These are phyloP conservation scores for Phragmatobia fuliginosa DNA, from an alignment of 2,888 invertebrate genomes.

Conservation along the genomic window DNA sequence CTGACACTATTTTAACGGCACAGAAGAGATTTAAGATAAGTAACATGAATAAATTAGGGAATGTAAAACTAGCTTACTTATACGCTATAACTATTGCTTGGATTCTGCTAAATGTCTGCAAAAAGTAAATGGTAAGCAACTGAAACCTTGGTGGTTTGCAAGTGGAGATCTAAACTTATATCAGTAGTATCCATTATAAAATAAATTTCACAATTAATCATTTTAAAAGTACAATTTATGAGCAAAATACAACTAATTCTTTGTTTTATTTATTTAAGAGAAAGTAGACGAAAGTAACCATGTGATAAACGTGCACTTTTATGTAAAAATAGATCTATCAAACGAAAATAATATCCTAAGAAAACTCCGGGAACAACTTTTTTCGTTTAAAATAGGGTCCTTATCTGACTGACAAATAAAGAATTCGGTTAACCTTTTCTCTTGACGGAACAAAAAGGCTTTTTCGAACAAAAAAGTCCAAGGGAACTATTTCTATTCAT, in stretches of 20 bases:
- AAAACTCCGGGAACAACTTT: neutral
- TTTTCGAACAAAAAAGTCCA: conserved; percentile 31
- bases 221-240: too few relatives aligned
- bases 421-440: neutral
- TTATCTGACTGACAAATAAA: neutral
- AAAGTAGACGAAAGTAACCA: neutral
- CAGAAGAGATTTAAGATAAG: neutral
- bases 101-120: neutral
- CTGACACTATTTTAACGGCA: neutral
- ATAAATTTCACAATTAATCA: neutral
- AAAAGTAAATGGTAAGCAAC: neutral
- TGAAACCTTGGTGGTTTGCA: neutral
- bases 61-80: neutral
- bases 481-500: conserved; percentile 45
- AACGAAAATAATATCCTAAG: neutral
- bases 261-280: too few relatives aligned
- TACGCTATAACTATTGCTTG: too few relatives aligned
- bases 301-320: neutral
- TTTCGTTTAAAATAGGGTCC: neutral
- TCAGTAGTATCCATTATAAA: neutral
- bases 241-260: too few relatives aligned
- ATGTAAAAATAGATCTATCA: neutral
- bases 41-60: neutral
- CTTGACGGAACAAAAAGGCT: conserved; percentile 8
- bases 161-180: neutral